Base-by-base conservation (phyloP, 2,888 invertebrate species). In the Athalia cordata region DNA sequence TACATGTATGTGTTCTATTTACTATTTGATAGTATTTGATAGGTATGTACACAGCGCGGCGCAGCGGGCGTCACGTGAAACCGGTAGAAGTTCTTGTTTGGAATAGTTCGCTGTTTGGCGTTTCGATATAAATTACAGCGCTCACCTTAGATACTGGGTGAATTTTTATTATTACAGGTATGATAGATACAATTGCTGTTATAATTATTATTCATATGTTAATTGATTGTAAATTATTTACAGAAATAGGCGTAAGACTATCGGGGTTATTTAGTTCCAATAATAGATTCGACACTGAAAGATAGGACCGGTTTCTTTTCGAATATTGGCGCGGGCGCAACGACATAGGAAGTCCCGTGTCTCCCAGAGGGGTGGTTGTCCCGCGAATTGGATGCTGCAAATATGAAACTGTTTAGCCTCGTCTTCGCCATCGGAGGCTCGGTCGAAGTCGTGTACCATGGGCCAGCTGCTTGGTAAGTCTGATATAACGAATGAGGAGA, bases 231-330 rank as follows among this genome's bases (percentile, higher is more conserved):
- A 15, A 9, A 29, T 29, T 74, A 74, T 74, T 45, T 74, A 74
- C 74, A 74, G 47, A 47, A 49, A 61, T 61, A 72, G 62, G 49
- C 7, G 45, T 64, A 5, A 11, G 5, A 72, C 76, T 15, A 61
- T 61, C 13, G 50, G 66, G 47, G 67, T 82, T 79, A 86, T 64
- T 88, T 88, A n/a, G 81, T 86, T 43, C 89, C 89, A 13, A 89
- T 89, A 50, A 89, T 89, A 13, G 89, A 89, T 80, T 89, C 89
- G 4, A 89, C 89, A 79, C 89, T 89, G 79, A 89, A 89, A 1
- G 89, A 87, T 64, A 89, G 87, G 4, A 84, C 84, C 1, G 88
- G 82, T 78, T 89, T 88, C 64, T 87, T 88, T n/a, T 86, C 84
- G 49, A 83, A 76, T 45, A 80, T 82, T 8, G 83, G 72, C 5